These are phyloP conservation scores for Adela reaumurella DNA, from an alignment of 2,888 invertebrate species.

Conservation along the genomic window DNA sequence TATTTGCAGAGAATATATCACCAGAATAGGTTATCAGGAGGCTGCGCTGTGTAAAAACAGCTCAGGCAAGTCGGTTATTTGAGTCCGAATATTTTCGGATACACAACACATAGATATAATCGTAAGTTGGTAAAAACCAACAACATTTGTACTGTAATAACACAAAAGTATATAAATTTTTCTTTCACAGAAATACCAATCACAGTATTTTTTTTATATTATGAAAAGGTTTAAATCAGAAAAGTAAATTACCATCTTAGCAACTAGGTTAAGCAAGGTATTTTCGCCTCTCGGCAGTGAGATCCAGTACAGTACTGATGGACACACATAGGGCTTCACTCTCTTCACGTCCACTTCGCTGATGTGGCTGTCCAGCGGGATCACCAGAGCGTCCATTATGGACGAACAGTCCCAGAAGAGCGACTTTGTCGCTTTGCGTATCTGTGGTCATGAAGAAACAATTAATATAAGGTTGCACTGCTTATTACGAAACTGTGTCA, in stretches of 20 bases:
- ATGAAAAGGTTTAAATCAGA: no score
- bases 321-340: slow-evolving; percentile 36
- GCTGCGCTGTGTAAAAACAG: no score
- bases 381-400: slow-evolving; percentile 25
- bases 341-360: slow-evolving; percentile 19
- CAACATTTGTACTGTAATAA: no score
- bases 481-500: no score
- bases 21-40: no score
- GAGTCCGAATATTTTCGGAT: no score
- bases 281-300: slow-evolving; percentile 45
- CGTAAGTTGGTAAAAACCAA: no score
- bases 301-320: slow-evolving; percentile 43
- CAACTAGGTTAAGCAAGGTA: slow-evolving; percentile 33
- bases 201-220: neutral
- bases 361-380: slow-evolving; percentile 29
- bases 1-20: no score
- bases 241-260: slow-evolving; percentile 43
- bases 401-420: slow-evolving; percentile 48
- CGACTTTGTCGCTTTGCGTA: slow-evolving; percentile 31
- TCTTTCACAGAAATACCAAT: neutral
- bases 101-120: no score
- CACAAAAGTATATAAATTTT: slow-evolving; percentile 3
- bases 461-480: no score
- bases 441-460: slow-evolving; percentile 16
- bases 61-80: no score